phyloP scores from a whole-genome alignment of 2,888 invertebrate species.

The Carabus problematicus region DNA sequence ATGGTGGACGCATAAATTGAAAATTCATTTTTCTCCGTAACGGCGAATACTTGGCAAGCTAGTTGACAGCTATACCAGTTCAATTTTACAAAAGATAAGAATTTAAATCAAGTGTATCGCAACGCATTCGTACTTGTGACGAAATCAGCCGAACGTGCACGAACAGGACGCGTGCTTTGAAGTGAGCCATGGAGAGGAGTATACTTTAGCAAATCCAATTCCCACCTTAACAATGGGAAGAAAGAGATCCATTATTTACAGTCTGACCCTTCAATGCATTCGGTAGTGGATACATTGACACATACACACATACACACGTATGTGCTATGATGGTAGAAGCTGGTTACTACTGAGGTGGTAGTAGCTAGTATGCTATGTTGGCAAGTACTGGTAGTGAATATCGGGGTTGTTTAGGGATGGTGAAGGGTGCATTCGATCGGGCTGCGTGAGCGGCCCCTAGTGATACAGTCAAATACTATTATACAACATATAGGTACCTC shows the following conservation, averaged over 20 bases:
- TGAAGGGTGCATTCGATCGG: slow-evolving; percentile 24
- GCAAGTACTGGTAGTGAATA: not conserved
- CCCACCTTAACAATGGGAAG: slow-evolving; percentile 55
- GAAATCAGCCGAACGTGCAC: slow-evolving; percentile 17
- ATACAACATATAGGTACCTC: slow-evolving; percentile 22
- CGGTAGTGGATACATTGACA: slow-evolving; percentile 45
- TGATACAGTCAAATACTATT: slow-evolving; percentile 26
- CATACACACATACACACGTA: slow-evolving; percentile 8
- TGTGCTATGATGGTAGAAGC: not conserved
- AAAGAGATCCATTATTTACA: slow-evolving; percentile 57
- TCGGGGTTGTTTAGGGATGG: not conserved
- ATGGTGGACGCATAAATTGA: too few species aligned
- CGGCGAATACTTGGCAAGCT: not conserved
- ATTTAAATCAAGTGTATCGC: slow-evolving; percentile 28
- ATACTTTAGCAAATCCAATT: slow-evolving; percentile 55
- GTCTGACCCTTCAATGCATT: slow-evolving; percentile 51
- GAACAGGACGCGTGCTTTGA: slow-evolving; percentile 10
- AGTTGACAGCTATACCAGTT: not conserved
- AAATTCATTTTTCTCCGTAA: not conserved
- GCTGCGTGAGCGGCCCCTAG: slow-evolving; percentile 24
- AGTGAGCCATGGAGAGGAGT: slow-evolving; percentile 37
- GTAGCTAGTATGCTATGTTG: slow-evolving; percentile 5
- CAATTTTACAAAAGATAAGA: slow-evolving; percentile 19
- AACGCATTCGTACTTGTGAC: slow-evolving; percentile 19
- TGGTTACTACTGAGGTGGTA: not conserved